Percentiles rank a stretch among this genome's conserved stretches.
phyloP scores from a whole-genome alignment of 2,797 vertebrate species.

The Rhinella marina region DNA sequence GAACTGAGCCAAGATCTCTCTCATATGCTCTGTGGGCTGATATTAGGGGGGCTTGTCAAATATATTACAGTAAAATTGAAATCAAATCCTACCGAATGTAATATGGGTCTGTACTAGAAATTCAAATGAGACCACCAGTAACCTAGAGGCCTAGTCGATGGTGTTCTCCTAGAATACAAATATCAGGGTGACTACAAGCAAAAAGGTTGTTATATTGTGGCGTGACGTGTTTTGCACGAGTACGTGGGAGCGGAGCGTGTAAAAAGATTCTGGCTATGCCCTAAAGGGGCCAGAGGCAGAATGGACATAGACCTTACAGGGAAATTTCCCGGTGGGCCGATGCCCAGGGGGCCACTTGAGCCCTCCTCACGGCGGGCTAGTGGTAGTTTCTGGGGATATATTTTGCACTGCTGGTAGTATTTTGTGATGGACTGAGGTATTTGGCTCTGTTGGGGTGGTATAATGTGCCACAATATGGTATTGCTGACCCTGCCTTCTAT shows the following conservation, averaged over 20 bases:
- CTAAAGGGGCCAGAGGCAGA: too few species aligned
- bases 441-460: too few species aligned
- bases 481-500: too few species aligned
- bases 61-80: constrained; percentile 10
- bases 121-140: not conserved
- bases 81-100: not conserved
- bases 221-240: not conserved
- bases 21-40: constrained; percentile 50
- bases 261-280: not conserved
- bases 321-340: too few species aligned
- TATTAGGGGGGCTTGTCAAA: constrained; percentile 17
- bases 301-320: too few species aligned
- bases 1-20: constrained; percentile 47
- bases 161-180: not conserved
- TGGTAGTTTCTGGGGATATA: too few species aligned
- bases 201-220: not conserved
- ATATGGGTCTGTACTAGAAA: not conserved
- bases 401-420: too few species aligned
- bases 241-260: not conserved
- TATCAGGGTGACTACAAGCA: not conserved
- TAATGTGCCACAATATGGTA: too few species aligned
- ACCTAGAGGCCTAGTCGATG: not conserved
- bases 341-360: too few species aligned
- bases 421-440: too few species aligned
- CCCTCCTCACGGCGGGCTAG: too few species aligned